These are phyloP conservation scores for Anagyrus pseudococci DNA, from an alignment of 2,888 invertebrate species.

Conservation along the genomic window DNA sequence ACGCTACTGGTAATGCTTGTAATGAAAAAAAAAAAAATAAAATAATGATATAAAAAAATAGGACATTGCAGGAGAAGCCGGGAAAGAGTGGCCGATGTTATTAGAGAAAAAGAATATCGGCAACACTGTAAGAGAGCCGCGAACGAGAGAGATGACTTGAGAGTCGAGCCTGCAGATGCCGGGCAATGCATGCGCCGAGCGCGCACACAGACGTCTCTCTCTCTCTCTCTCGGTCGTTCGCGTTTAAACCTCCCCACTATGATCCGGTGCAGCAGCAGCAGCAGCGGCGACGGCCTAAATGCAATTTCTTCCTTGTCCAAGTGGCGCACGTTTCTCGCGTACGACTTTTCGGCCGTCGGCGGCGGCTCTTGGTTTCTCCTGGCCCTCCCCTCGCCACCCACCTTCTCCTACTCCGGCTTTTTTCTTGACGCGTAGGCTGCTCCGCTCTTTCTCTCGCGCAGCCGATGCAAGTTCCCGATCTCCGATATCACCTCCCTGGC, in stretches of 20 bases:
- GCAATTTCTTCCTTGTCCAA: slow-evolving; percentile 54
- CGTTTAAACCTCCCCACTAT: slow-evolving; percentile 45
- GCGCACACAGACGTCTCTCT: too few relatives aligned
- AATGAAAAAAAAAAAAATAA: not conserved
- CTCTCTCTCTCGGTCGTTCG: not conserved
- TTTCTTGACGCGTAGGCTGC: slow-evolving; percentile 6
- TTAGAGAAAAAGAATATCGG: too few relatives aligned
- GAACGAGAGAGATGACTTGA: not conserved
- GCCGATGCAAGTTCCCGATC: slow-evolving; percentile 41
- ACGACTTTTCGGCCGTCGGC: slow-evolving; percentile 40
- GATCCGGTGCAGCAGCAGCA: slow-evolving; percentile 39
- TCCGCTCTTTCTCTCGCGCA: slow-evolving; percentile 31
- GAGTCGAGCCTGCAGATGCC: not conserved
- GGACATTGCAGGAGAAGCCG: not conserved
- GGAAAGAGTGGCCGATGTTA: too few relatives aligned
- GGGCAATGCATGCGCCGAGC: not conserved
- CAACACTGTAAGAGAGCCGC: too few relatives aligned
- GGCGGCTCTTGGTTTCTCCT: too few relatives aligned
- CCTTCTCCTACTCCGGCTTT: slow-evolving; percentile 18
- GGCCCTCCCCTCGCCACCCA: slow-evolving; percentile 34
- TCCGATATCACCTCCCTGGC: slow-evolving; percentile 39
- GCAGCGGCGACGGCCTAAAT: slow-evolving; percentile 58
- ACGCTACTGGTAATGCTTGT: too few relatives aligned
- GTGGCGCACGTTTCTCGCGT: slow-evolving; percentile 42
- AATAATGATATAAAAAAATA: not conserved